Evolutionary conservation across 1,140 invertebrate species (phyloP), one percentile per base, ranked within the genome.

Genomic region (Thaumetopoea pityocampa): DNA sequence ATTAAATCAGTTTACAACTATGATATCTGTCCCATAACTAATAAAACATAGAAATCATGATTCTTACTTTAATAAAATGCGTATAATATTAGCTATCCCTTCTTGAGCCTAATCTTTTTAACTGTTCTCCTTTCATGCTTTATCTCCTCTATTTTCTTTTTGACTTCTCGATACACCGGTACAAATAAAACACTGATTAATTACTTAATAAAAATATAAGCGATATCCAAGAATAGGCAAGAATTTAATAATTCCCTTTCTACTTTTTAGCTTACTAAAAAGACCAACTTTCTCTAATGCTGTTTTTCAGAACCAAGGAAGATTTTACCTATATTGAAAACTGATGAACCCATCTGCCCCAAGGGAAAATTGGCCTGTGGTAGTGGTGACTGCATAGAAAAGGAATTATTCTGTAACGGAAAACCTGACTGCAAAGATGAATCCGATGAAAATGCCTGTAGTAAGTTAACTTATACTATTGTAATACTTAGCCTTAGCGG

Each of bases 381-480:
- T 40, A 94, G 93, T 79, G 93, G 93, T 49, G 94, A 96, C 59
- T 96, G 95, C 83, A 89, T 97, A 14, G 93, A 95, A 48, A 96
- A 94, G 82, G 92, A 94, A 64, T 86, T 96, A 16, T 97, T 97
- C 88, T 98, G 96, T 85, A 95, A 98, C 72, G 94, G 94, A 68
- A 94, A 94, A 85, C 85, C 90, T 16, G 95, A 98, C 64, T 98
- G 96, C 85, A 92, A 93, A 62, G 96, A 98, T 80, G 93, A 96
- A 65, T 97, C 95, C 20, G 96, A 98, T 73, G 96, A 98, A 88
- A 96, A 95, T 66, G 94, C 95, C 52, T 98, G 96, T 89, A 92
- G 95, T 97, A 88, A 93, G 94, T 93, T 46, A 40, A 24, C 18
- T 16, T 26, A 11, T 12, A 27, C 9, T 7, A 12, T 11, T 9